Evolutionary conservation across 1,140 invertebrate species (phyloP).

Genomic region (Papilio xuthus): DNA sequence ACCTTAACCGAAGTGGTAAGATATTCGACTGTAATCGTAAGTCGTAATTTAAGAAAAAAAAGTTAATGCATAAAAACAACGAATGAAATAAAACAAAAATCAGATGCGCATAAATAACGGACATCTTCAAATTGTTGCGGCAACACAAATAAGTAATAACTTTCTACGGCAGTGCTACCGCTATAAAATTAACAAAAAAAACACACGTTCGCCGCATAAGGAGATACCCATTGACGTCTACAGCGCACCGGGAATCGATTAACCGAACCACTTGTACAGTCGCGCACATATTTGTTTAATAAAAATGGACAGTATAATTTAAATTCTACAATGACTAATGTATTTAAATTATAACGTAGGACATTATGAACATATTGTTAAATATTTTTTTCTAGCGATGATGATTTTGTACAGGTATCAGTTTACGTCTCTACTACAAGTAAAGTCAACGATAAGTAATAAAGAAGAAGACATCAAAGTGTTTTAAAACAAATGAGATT

Average conservation of each 20-base stretch:
- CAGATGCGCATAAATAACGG: not conserved
- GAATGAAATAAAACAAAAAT: constrained; percentile 9
- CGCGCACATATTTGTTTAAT: not conserved
- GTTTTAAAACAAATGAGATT: no score
- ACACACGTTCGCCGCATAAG: not conserved
- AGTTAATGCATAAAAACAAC: not conserved
- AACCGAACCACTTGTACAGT: not conserved
- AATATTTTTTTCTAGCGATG: no score
- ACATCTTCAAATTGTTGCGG: constrained; percentile 14
- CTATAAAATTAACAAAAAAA: constrained; percentile 23
- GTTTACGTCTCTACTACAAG: no score
- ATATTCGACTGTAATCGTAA: not conserved
- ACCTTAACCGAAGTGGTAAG: not conserved
- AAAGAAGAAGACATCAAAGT: no score
- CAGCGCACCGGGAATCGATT: constrained; percentile 19
- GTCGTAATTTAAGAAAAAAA: not conserved
- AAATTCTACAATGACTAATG: not conserved
- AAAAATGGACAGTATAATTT: not conserved
- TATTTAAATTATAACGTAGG: not conserved
- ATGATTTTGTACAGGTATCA: no score
- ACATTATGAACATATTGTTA: no score
- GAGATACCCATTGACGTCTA: not conserved
- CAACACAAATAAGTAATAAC: constrained; percentile 21
- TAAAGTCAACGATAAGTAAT: no score
- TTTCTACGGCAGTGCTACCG: constrained; percentile 5